These are phyloP conservation scores for Lumbricus terrestris DNA, from an alignment of 2,888 invertebrate species.

Conservation along the genomic window DNA sequence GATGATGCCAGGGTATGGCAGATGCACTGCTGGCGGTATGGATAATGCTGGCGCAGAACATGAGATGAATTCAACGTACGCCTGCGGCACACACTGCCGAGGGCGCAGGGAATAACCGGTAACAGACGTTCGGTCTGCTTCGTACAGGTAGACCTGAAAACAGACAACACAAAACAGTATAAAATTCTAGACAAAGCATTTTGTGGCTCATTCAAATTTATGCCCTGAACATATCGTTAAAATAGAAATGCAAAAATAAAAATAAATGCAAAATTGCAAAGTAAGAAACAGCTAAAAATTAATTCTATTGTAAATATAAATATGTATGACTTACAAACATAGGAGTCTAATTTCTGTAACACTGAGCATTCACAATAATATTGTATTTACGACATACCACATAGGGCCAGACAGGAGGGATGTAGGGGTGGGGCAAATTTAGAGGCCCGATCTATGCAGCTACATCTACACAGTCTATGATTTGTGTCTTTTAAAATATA, in stretches of 20 bases:
- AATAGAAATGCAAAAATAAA: background rate
- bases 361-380: background rate
- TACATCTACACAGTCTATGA: no score
- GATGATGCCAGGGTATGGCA: conserved; percentile 7
- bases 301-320: background rate
- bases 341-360: background rate
- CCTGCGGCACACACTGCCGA: conserved; percentile 6
- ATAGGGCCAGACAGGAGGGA: background rate
- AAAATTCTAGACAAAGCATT: background rate
- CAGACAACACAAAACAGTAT: background rate
- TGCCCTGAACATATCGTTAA: background rate
- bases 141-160: conserved; percentile 6
- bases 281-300: background rate
- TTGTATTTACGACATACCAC: no score
- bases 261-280: background rate
- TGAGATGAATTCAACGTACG: background rate
- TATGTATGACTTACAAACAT: background rate
- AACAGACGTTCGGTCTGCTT: background rate
- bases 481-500: no score
- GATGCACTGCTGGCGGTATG: background rate
- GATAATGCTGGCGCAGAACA: background rate
- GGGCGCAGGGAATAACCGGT: background rate
- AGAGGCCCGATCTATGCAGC: no score
- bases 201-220: background rate
- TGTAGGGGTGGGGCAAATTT: no score